phyloP scores from a whole-genome alignment of 1,140 invertebrate species.

The Tetragonula clypearis region DNA sequence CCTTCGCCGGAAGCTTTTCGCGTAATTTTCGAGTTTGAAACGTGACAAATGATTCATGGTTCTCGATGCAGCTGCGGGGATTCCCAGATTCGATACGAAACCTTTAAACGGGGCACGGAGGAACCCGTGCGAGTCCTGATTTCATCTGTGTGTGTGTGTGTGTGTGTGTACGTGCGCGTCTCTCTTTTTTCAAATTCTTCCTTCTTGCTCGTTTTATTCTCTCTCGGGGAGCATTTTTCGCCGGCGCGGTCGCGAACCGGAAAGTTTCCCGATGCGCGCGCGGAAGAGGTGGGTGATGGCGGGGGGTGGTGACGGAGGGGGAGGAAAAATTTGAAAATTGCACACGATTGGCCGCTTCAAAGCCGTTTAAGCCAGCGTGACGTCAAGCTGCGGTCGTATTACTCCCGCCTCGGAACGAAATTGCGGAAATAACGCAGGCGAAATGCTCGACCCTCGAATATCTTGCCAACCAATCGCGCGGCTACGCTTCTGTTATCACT shows the following conservation, averaged over 20 bases:
- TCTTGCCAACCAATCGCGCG: not conserved
- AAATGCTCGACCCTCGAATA: not conserved
- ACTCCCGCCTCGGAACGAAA: not conserved
- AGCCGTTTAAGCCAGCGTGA: constrained; percentile 12
- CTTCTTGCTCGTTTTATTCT: not conserved
- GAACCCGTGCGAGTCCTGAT: not conserved
- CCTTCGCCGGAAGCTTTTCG: not conserved
- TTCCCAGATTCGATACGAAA: not conserved
- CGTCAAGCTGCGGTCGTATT: constrained; percentile 13
- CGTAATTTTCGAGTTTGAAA: constrained; percentile 13
- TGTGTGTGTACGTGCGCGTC: too few relatives aligned
- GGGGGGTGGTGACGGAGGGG: too few relatives aligned
- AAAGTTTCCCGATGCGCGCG: not conserved
- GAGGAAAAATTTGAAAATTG: constrained; percentile 28
- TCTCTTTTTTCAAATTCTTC: not conserved
- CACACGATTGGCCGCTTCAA: not conserved
- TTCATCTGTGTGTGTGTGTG: not conserved
- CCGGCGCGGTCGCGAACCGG: not conserved
- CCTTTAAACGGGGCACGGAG: not conserved
- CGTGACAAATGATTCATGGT: constrained; percentile 36
- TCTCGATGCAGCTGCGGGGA: not conserved
- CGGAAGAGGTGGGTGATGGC: too few relatives aligned
- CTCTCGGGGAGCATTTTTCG: too few relatives aligned
- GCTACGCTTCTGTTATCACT: not conserved
- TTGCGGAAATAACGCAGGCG: not conserved